A percentile compares a stretch with the other conserved stretches of the same genome.
These are phyloP conservation scores for Hestina assimilis DNA, from an alignment of 1,140 invertebrate species.

Conservation along the genomic window DNA sequence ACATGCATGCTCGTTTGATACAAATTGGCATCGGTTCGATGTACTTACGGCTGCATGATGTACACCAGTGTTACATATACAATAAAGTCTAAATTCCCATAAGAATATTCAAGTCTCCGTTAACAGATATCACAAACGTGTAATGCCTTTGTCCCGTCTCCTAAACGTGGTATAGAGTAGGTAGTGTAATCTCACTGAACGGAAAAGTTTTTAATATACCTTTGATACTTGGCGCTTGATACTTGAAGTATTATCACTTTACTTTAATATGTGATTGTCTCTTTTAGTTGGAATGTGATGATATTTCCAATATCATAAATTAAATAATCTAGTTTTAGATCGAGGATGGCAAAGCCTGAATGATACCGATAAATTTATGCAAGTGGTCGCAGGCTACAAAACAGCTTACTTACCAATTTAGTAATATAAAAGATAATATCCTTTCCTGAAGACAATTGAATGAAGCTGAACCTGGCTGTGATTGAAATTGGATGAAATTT, in stretches of 20 bases:
- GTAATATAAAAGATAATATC: no score
- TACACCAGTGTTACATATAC: constrained; percentile 5
- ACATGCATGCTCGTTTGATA: constrained; percentile 53
- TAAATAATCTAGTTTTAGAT: no score
- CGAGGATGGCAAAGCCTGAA: no score
- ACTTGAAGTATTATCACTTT: constrained; percentile 18
- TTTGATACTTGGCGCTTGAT: constrained; percentile 15
- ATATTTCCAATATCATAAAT: no score
- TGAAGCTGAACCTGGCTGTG: no score
- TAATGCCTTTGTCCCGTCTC: constrained; percentile 11
- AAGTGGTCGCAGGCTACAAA: no score
- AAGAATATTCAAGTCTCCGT: not conserved
- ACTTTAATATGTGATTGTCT: constrained; percentile 18
- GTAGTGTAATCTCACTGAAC: constrained; percentile 26
- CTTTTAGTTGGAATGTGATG: not conserved
- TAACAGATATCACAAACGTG: constrained; percentile 21
- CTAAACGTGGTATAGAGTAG: constrained; percentile 22
- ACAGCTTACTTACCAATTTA: no score
- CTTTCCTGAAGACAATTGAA: no score
- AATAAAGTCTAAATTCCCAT: constrained; percentile 14
- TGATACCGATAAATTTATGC: no score
- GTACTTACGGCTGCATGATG: constrained; percentile 7
- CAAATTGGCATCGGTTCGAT: constrained; percentile 36
- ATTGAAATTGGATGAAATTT: no score
- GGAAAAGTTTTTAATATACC: constrained; percentile 22